A percentile compares a stretch with the other conserved stretches of the same genome.
Conservation (phyloP, 2,797 vertebrate species). For the Momotus momota region DNA sequence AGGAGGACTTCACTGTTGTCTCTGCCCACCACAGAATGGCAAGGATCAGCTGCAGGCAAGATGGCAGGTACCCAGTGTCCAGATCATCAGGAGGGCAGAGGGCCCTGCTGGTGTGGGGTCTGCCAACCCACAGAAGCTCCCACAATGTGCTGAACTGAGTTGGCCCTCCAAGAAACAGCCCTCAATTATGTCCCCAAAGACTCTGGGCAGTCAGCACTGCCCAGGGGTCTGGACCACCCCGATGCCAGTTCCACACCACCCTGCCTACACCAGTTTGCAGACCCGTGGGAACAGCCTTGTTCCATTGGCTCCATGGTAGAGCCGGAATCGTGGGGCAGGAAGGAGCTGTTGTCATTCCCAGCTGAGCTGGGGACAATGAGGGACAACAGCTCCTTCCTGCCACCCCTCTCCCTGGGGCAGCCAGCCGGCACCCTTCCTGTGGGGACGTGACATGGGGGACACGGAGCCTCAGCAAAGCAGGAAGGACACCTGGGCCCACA, state of each 20-base stretch:
- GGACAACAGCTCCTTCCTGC: slow-evolving; percentile 55
- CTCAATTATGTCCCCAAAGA: neutral
- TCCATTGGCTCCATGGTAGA: accelerated
- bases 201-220: neutral
- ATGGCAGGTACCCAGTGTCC: neutral
- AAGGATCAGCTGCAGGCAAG: neutral
- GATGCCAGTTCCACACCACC: neutral
- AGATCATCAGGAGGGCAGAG: neutral
- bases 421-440: neutral
- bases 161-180: neutral
- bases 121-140: neutral
- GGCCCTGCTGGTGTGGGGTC: accelerated
- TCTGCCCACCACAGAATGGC: neutral
- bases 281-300: neutral
- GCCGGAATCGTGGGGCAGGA: neutral
- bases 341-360: slow-evolving; percentile 40
- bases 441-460: neutral
- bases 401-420: neutral
- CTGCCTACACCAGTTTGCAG: neutral
- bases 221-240: neutral
- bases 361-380: slow-evolving; percentile 41
- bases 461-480: neutral
- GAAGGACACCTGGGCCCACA: neutral
- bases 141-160: neutral
- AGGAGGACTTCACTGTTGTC: neutral